Evolutionary conservation across 2,888 invertebrate species (phyloP).

Genomic region (Drosophila meridiana): DNA sequence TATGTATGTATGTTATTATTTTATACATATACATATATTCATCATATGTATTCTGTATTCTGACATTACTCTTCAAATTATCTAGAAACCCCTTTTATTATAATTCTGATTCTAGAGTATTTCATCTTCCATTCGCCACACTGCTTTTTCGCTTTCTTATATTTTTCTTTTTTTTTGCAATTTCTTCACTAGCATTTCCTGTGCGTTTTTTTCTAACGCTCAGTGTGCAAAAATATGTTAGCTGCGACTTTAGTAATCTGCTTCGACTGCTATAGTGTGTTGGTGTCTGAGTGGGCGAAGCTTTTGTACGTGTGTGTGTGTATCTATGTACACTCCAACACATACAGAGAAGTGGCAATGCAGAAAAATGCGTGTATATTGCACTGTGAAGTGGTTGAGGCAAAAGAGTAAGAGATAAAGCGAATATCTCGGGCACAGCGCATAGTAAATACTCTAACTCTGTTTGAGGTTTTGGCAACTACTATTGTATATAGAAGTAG

Average conservation of each 20-base stretch:
- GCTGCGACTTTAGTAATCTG: slow-evolving; percentile 76
- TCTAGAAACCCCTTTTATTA: not conserved
- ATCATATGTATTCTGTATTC: too few species aligned
- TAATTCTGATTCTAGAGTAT: slow-evolving; percentile 2
- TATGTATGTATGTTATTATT: too few species aligned
- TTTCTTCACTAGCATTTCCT: slow-evolving; percentile 61
- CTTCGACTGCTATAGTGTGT: slow-evolving; percentile 35
- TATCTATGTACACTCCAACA: slow-evolving; percentile 10
- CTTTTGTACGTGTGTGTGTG: slow-evolving; percentile 8
- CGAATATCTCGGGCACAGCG: not conserved
- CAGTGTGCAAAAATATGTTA: slow-evolving; percentile 68
- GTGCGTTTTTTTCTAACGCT: slow-evolving; percentile 33
- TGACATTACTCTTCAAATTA: not conserved
- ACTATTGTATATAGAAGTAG: not conserved
- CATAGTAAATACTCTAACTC: not conserved
- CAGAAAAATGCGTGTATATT: slow-evolving; percentile 60
- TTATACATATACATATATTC: too few species aligned
- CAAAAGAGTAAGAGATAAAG: slow-evolving; percentile 11
- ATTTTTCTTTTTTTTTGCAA: slow-evolving; percentile 9
- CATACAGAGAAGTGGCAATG: slow-evolving; percentile 43
- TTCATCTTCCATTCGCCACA: not conserved
- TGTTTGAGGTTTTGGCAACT: too few species aligned
- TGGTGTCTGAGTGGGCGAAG: slow-evolving; percentile 1
- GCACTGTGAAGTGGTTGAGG: slow-evolving; percentile 43
- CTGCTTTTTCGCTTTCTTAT: not conserved